Base-by-base conservation (phyloP, 2,888 invertebrate genomes). In the Leptinotarsa tumamoca region DNA sequence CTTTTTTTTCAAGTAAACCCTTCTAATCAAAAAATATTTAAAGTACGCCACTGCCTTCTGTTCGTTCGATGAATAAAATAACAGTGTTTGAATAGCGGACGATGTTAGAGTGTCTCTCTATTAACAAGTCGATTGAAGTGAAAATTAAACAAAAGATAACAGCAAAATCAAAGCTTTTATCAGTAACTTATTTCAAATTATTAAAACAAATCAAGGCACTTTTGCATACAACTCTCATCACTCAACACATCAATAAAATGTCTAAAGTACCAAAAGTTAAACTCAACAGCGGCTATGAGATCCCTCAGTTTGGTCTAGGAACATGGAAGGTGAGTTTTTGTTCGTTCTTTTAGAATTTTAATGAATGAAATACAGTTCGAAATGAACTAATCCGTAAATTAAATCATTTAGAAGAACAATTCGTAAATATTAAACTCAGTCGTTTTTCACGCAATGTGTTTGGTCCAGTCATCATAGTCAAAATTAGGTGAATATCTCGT, bases 261-360 rank as follows among this genome's bases (percentile, higher is more conserved):
- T 69, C 63, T 21, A 80, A 81, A 79, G 81, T 83, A 27, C 84
- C 82, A 3, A 79, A 52, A 56, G 75, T 92, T 0, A 90, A 89
- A 61, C 89, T 93, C 17, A 91, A 89, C 83, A 91, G 91, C 80
- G 93, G 92, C 4, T 81, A 87, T 17, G 88, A 89, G 15, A 90
- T 92, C 72, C 93, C 93, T 0, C 87, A 90, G 0, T 85, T 93
- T 43, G 93, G 93, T 0, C 87, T 93, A 17, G 93, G 93, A 1
- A 93, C 93, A 0, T 93, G 92, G 92, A 92, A 92, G 87, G 92
- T 92, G 83, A 88, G 87, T 74, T 58, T 27, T 23, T 43, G n/a
- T 21, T 7, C 13, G 10, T 23, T 23, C 18, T 43, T 43, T 43
- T 10, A 43, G 43, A 3, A 43, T 43, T 43, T 1, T 10, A 43